These are phyloP conservation scores for Laothoe populi DNA, from an alignment of 2,888 invertebrate species.

Conservation along the genomic window DNA sequence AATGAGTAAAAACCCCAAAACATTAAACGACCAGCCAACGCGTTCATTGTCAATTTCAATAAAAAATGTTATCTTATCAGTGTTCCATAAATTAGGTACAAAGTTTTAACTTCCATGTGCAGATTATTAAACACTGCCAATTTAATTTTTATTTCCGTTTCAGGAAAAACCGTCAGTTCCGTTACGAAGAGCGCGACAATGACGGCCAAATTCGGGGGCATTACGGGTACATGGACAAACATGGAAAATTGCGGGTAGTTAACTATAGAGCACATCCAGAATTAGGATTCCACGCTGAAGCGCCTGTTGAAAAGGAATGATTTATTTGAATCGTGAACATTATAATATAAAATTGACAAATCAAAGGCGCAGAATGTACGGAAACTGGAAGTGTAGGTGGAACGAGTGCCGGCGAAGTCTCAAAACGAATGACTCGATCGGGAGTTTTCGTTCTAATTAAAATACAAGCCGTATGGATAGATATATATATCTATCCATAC, in stretches of 20 bases:
- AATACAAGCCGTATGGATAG: background rate
- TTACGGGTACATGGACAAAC: slow-evolving; percentile 91
- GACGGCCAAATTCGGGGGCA: slow-evolving; percentile 91
- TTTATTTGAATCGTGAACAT: slow-evolving; percentile 30
- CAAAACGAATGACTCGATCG: too few species aligned
- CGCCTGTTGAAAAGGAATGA: slow-evolving; percentile 48
- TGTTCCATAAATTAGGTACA: too few species aligned
- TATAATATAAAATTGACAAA: background rate
- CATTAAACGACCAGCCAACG: background rate
- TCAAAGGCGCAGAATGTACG: too few species aligned
- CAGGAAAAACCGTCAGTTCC: slow-evolving; percentile 92
- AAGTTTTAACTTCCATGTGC: background rate
- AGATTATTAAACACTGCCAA: background rate
- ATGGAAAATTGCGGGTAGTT: slow-evolving; percentile 90
- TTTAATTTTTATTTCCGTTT: slow-evolving; percentile 43
- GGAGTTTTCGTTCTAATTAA: too few species aligned
- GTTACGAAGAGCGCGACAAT: slow-evolving; percentile 91
- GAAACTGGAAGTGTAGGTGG: background rate
- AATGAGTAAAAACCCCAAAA: background rate
- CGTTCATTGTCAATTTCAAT: background rate
- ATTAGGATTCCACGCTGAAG: slow-evolving; percentile 87
- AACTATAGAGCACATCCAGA: slow-evolving; percentile 90
- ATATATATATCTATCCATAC: too few species aligned
- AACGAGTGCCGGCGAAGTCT: background rate
- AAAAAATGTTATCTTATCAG: background rate